Conservation (phyloP, 2,888 invertebrate genomes). For the Aspidiotus rigidus region DNA sequence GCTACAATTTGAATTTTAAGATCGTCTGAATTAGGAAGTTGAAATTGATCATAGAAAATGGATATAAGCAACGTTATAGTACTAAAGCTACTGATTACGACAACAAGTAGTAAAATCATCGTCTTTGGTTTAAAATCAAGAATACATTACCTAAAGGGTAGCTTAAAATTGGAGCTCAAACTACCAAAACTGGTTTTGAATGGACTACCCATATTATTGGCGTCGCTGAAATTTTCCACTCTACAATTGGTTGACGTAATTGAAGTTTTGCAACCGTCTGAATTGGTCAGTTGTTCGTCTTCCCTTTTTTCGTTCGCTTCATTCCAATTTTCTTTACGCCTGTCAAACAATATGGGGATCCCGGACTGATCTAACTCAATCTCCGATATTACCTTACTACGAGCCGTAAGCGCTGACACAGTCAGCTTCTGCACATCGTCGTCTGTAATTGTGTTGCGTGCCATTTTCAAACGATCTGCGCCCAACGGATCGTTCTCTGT, state of each 20-base stretch:
- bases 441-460: conserved; percentile 39
- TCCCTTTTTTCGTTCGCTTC: neutral
- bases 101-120: too few relatives aligned
- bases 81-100: too few relatives aligned
- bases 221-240: conserved; percentile 25
- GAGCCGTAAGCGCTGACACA: conserved; percentile 26
- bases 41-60: too few relatives aligned
- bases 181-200: conserved; percentile 51
- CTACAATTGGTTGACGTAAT: conserved; percentile 5
- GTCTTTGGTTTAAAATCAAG: neutral
- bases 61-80: too few relatives aligned
- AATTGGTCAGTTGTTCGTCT: too few relatives aligned
- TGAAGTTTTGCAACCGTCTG: too few relatives aligned
- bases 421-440: conserved; percentile 37
- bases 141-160: conserved; percentile 65
- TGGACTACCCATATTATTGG: conserved; percentile 36
- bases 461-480: conserved; percentile 48
- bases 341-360: conserved; percentile 55
- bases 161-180: conserved; percentile 59
- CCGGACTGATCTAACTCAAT: conserved; percentile 39
- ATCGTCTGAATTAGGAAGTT: too few relatives aligned
- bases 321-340: conserved; percentile 37
- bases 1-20: too few relatives aligned
- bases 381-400: conserved; percentile 36
- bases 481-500: conserved; percentile 87